Evolutionary conservation across 2,113 vertebrate genomes (phyloP), one percentile per base, ranked within the genome.

Genomic region (Rutilus rutilus): DNA sequence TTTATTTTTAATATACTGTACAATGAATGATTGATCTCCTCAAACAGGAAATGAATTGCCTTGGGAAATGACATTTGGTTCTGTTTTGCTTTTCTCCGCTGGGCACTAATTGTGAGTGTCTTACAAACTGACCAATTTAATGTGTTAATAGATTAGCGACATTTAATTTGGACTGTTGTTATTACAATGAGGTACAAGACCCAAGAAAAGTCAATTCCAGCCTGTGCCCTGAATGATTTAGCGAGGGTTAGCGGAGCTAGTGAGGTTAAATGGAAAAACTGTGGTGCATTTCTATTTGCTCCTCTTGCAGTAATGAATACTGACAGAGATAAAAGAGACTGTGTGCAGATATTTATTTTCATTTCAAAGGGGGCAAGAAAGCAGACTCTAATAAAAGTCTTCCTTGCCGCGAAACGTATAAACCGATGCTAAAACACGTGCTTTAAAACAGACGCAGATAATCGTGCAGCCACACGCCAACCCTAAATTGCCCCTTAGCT

Each of bases 101-200:
- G 27, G 75, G 65, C 85, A 52, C 39, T 19, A 39, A 82, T 75
- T 82, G 60, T 73, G 78, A 87, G 73, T 67, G 85, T 57, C 74
- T 86, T 87, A 75, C 57, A 85, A 87, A 82, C 80, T 85, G 80
- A 90, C 85, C 87, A 65, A 64, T 90, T 90, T 76, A 73, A 75
- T 80, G 90, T 90, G 92, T 93, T 92, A 93, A 92, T 92, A 88
- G 92, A 88, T 90, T 85, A 86, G 79, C 76, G 62, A 14, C 67
- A 74, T 75, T 83, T 86, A 84, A 64, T 86, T 85, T 90, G 88
- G 91, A 87, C 88, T 54, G 74, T 81, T 86, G 90, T 92, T 89
- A 92, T 93, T 90, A 93, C 92, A 92, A 91, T 92, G 91, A 93
- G 87, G 91, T 88, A 93, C 93, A 89, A 91, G 90, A 91, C 88